Conservation (phyloP, 2,797 vertebrate genomes). For the Oreonectes daqikongensis region DNA sequence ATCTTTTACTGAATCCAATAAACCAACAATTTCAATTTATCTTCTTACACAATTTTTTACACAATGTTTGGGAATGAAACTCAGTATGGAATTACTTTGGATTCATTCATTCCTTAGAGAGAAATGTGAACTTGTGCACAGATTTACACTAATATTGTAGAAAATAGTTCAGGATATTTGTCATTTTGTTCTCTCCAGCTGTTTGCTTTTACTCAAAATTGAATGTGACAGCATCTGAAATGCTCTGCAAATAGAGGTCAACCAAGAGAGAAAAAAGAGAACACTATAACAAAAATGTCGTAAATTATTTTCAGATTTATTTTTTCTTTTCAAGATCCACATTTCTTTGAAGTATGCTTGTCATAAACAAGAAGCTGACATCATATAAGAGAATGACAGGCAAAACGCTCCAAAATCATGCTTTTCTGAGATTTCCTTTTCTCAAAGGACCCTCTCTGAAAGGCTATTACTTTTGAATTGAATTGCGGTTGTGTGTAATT, state of each 20-base stretch:
- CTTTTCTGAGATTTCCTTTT: conserved; percentile 23
- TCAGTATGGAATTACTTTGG: background rate
- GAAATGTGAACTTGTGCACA: conserved; percentile 56
- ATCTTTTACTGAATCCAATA: too few relatives aligned
- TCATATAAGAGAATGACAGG: conserved; percentile 30
- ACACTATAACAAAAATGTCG: conserved; percentile 34
- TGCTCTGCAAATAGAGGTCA: conserved; percentile 57
- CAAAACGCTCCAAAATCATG: conserved; percentile 12
- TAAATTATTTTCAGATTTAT: conserved; percentile 53
- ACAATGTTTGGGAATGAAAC: background rate
- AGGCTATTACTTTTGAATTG: conserved; percentile 32
- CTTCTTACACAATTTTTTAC: too few relatives aligned
- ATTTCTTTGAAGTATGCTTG: conserved; percentile 32
- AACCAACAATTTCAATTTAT: too few relatives aligned
- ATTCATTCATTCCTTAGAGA: background rate
- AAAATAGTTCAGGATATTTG: conserved; percentile 66
- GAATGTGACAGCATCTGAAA: conserved; percentile 65
- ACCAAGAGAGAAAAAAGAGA: conserved; percentile 34
- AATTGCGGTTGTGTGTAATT: conserved; percentile 51
- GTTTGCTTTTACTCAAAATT: conserved; percentile 71
- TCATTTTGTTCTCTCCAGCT: conserved; percentile 41
- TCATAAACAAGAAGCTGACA: conserved; percentile 43
- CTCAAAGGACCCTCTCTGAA: conserved; percentile 27
- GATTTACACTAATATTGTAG: conserved; percentile 59
- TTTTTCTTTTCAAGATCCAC: conserved; percentile 11